phyloP scores from a whole-genome alignment of 2,113 vertebrate genomes.

The Phocoena sinus region DNA sequence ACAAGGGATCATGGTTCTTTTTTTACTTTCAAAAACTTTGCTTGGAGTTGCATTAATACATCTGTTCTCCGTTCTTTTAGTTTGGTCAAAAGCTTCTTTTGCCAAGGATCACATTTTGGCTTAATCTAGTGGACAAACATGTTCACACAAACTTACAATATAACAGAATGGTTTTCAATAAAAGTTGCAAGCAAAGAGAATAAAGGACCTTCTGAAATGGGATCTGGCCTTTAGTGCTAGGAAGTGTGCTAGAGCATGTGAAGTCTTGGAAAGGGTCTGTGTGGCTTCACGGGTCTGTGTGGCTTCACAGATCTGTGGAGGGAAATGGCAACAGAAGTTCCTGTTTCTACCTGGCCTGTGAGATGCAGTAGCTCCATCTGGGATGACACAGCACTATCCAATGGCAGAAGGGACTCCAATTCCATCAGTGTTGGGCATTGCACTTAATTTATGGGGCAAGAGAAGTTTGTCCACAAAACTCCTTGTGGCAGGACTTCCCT shows the following conservation, averaged over 20 bases:
- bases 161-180: background rate
- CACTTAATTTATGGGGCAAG: background rate
- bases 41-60: constrained; percentile 77
- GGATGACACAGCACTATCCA: fast-evolving
- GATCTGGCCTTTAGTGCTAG: background rate
- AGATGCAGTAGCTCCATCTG: background rate
- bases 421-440: background rate
- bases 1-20: background rate
- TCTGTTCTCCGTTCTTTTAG: constrained; percentile 79
- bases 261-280: background rate
- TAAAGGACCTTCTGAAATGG: background rate
- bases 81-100: constrained; percentile 82
- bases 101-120: constrained; percentile 82
- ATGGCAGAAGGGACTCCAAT: background rate
- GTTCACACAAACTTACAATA: background rate
- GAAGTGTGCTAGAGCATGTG: background rate
- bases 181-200: background rate
- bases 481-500: background rate
- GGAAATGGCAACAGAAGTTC: background rate
- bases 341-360: background rate
- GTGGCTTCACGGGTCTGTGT: background rate
- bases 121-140: constrained; percentile 76
- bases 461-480: background rate
- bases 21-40: constrained; percentile 81
- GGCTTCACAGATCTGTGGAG: background rate